Conservation (phyloP, 2,113 vertebrate species). For the Limanda limanda region DNA sequence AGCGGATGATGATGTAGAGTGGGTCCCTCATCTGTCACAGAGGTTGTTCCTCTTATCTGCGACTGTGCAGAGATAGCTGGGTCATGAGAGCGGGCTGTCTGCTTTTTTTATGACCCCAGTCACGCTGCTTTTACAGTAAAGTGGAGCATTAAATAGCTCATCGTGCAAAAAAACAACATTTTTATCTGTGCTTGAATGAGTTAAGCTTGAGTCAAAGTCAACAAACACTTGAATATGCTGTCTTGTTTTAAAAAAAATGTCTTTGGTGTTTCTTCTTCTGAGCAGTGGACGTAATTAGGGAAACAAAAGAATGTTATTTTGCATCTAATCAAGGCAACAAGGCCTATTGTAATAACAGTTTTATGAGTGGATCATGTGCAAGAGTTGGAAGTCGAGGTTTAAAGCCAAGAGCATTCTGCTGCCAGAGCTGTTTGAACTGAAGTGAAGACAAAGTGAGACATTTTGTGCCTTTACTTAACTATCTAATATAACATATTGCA, state of each 20-base stretch:
- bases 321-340: constrained; percentile 52
- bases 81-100: not conserved
- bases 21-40: not conserved
- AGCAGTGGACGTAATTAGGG: constrained; percentile 20
- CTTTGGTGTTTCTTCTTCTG: not conserved
- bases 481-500: too few relatives aligned
- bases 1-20: constrained; percentile 19
- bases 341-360: constrained; percentile 32
- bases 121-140: not conserved
- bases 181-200: constrained; percentile 14
- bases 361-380: constrained; percentile 8
- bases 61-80: constrained; percentile 13
- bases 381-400: constrained; percentile 18
- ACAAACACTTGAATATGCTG: constrained; percentile 38
- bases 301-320: constrained; percentile 33
- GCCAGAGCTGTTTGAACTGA: too few relatives aligned
- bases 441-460: too few relatives aligned
- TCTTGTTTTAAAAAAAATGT: constrained; percentile 1
- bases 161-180: not conserved
- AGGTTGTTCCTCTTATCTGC: constrained; percentile 6
- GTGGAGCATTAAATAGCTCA: constrained; percentile 19
- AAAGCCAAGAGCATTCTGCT: not conserved
- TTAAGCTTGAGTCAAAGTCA: constrained; percentile 2
- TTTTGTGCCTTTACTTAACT: too few relatives aligned
- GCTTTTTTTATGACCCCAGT: constrained; percentile 14